phyloP scores from a whole-genome alignment of 23 tunicate species.

The Clavelina lepadiformis region DNA sequence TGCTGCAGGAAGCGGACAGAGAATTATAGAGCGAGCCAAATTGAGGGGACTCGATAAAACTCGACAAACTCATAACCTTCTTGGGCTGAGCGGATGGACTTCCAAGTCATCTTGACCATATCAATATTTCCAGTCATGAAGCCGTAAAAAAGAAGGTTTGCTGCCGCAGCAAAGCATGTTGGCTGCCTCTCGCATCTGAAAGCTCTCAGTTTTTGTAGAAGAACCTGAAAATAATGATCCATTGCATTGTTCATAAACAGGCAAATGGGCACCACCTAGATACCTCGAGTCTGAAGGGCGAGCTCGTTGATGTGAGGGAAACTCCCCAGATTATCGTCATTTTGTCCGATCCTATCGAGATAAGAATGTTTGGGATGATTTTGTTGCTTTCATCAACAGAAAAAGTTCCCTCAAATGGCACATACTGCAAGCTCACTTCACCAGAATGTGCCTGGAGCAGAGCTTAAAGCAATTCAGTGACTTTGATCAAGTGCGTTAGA shows the following conservation, averaged over 20 bases:
- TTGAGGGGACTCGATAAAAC: too few relatives aligned
- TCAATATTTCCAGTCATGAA: slow-evolving; percentile 29
- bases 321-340: slow-evolving; percentile 47
- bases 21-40: too few relatives aligned
- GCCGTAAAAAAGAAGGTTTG: slow-evolving; percentile 34
- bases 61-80: too few relatives aligned
- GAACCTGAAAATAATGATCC: slow-evolving; percentile 12
- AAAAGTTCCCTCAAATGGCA: slow-evolving; percentile 26
- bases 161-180: slow-evolving; percentile 31
- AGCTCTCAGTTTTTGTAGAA: slow-evolving; percentile 29
- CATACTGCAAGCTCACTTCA: slow-evolving; percentile 18
- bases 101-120: slow-evolving; percentile 33
- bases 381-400: background rate
- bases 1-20: slow-evolving; percentile 18
- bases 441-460: slow-evolving; percentile 52
- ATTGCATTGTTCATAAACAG: background rate
- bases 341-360: slow-evolving; percentile 33
- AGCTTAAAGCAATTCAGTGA: background rate
- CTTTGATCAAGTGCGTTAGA: background rate
- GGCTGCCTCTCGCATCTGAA: slow-evolving; percentile 13
- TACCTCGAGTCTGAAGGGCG: slow-evolving; percentile 7
- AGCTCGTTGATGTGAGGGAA: background rate
- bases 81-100: slow-evolving; percentile 7
- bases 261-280: background rate
- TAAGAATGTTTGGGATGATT: slow-evolving; percentile 13